Conservation (phyloP, 2,113 vertebrate genomes). For the Lipotes vexillifer region DNA sequence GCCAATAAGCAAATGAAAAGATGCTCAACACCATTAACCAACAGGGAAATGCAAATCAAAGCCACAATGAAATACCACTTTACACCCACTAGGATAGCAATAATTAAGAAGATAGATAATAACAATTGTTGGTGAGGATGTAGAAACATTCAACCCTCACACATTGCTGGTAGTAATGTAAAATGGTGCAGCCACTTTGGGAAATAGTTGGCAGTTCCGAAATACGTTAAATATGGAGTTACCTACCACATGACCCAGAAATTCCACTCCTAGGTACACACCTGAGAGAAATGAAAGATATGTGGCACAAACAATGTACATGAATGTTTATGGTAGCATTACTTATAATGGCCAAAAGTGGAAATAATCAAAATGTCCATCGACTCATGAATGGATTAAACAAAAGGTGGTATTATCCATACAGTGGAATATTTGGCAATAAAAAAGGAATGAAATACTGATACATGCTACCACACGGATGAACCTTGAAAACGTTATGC, state of each 20-base stretch:
- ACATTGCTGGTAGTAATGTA: not conserved
- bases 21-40: not conserved
- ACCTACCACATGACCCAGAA: not conserved
- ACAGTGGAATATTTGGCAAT: not conserved
- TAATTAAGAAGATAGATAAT: not conserved
- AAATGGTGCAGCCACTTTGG: not conserved
- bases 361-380: not conserved
- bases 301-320: not conserved
- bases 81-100: not conserved
- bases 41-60: not conserved
- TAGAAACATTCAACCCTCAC: not conserved
- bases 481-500: not conserved
- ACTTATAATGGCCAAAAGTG: not conserved
- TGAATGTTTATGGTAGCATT: not conserved
- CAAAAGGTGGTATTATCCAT: not conserved
- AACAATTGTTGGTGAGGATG: not conserved
- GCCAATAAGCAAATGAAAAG: not conserved
- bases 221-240: not conserved
- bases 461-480: not conserved
- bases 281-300: not conserved
- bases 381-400: not conserved
- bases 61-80: not conserved
- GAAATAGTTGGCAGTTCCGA: not conserved
- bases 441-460: not conserved
- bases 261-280: not conserved